Evolutionary conservation across 2,888 invertebrate genomes (phyloP), one percentile per base, ranked within the genome.

Genomic region (Biston betularia): DNA sequence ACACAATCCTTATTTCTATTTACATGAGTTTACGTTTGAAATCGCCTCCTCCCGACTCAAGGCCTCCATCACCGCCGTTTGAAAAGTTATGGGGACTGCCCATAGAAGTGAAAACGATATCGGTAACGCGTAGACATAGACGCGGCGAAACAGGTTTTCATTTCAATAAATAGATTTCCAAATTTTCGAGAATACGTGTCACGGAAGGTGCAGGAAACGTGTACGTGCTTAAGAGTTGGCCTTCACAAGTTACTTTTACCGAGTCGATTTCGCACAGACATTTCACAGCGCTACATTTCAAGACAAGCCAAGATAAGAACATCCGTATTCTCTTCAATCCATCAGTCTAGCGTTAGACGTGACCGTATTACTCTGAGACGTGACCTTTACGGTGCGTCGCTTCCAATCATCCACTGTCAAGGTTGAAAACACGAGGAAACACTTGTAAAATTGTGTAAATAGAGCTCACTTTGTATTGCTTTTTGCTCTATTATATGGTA

Each of bases 371-470:
- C 52, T 53, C 6, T 55, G 8, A 49, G 44, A 60, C 60, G 66
- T 58, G 66, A 56, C 60, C 60, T 63, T 59, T 38, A 12, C 52
- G 44, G 6, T 42, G 45, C 59, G 45, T 38, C 53, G 66, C 62
- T 57, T 66, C 66, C 66, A 61, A 67, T 63, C 55, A 52, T 62
- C 46, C 56, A 54, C 38, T 44, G 44, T 34, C 65, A 70, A 72
- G 70, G 72, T 34, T 52, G 59, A 63, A 50, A 50, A 53, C 12
- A 50, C 24, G 10, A 65, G 55, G 60, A 64, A 72, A 65, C 67
- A 62, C 56, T 66, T 40, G 57, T 55, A 10, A 49, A 48, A 56
- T 58, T 4, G 7, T 15, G 48, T 57, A 55, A 64, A 53, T 53
- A 45, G 35, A 45, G 40, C 34, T 50, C 42, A 50, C 14, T 53